These are phyloP conservation scores for Suillia variegata DNA, from an alignment of 2,888 invertebrate species.

Conservation along the genomic window DNA sequence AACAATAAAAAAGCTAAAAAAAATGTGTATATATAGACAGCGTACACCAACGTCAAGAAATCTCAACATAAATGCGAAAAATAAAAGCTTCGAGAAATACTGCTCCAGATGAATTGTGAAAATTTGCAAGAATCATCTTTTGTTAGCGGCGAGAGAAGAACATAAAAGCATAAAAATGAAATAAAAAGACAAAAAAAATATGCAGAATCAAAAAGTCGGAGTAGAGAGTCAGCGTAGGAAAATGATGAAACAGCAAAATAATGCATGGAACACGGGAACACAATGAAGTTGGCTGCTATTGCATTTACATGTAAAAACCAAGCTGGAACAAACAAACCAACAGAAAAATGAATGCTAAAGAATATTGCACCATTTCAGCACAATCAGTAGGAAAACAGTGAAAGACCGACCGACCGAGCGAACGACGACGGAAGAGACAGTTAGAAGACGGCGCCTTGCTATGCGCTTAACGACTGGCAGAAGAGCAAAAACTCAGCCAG, in stretches of 20 bases:
- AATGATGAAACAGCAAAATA: conserved; percentile 54
- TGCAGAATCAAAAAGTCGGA: neutral
- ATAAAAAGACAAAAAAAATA: conserved; percentile 17
- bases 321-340: neutral
- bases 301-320: neutral
- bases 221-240: conserved; percentile 45
- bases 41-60: neutral
- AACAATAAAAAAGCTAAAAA: conserved; percentile 17
- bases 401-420: conserved; percentile 21
- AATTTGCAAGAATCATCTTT: conserved; percentile 4
- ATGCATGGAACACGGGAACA: conserved; percentile 12
- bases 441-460: no score
- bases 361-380: conserved; percentile 43
- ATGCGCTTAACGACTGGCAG: conserved; percentile 22
- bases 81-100: conserved; percentile 6
- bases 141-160: conserved; percentile 16
- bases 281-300: conserved; percentile 2
- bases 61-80: conserved; percentile 3
- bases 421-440: conserved; percentile 19
- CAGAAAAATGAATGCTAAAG: neutral
- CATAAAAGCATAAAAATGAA: conserved; percentile 20
- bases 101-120: conserved; percentile 8
- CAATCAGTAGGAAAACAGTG: no score
- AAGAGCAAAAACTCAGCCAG: conserved; percentile 5
- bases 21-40: conserved; percentile 7